These are phyloP conservation scores for Gila robusta DNA, from an alignment of 2,797 vertebrate species.

Conservation along the genomic window DNA sequence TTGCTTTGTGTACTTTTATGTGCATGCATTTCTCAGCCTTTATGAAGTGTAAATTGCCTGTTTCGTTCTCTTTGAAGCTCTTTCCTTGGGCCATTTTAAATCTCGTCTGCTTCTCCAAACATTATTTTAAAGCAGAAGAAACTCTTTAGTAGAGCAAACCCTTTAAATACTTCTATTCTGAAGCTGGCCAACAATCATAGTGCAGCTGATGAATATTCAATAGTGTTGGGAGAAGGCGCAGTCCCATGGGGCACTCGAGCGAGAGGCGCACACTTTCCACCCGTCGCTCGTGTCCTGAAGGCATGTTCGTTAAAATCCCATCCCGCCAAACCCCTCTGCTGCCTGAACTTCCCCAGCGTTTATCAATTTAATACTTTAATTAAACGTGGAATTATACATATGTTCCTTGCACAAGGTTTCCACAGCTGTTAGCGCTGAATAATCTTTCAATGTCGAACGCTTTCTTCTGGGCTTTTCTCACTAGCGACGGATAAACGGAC, in stretches of 20 bases:
- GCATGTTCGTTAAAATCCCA: constrained; percentile 49
- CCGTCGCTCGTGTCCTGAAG: constrained; percentile 34
- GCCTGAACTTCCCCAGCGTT: constrained; percentile 22
- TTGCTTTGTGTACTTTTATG: constrained; percentile 26
- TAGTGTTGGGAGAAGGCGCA: neutral
- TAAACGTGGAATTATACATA: constrained; percentile 55
- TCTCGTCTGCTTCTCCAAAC: constrained; percentile 44
- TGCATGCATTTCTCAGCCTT: neutral
- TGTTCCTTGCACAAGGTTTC: constrained; percentile 36
- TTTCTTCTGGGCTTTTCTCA: neutral
- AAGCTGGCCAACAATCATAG: constrained; percentile 34
- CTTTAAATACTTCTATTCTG: constrained; percentile 44
- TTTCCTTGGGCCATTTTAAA: constrained; percentile 15
- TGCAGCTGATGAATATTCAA: constrained; percentile 52
- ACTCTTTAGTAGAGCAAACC: constrained; percentile 32
- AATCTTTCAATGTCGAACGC: neutral
- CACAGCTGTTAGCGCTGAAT: constrained; percentile 37
- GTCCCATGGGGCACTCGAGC: constrained; percentile 13
- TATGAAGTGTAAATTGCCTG: neutral
- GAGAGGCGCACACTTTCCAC: neutral
- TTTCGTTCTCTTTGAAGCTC: constrained; percentile 26
- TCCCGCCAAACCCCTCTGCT: constrained; percentile 11
- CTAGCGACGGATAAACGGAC: neutral
- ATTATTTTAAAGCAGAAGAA: constrained; percentile 27
- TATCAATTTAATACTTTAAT: constrained; percentile 56